These are phyloP conservation scores for Anthophora plumipes DNA, from an alignment of 2,888 invertebrate species.

Conservation along the genomic window DNA sequence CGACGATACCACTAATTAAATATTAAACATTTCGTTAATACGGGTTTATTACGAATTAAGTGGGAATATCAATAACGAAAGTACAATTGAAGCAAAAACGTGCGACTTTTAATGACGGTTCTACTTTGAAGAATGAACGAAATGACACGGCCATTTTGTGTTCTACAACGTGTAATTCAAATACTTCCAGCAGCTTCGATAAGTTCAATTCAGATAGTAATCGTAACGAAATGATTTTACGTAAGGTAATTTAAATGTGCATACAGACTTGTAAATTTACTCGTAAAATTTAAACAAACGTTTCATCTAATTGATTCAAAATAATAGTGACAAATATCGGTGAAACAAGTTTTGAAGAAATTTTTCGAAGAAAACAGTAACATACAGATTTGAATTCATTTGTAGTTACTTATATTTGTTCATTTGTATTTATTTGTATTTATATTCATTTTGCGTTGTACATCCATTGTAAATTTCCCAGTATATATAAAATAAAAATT, in stretches of 20 bases:
- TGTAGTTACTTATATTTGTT: no score
- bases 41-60: conserved; percentile 1
- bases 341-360: background rate
- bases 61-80: conserved; percentile 20
- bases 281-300: background rate
- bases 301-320: background rate
- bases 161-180: background rate
- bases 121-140: conserved; percentile 4
- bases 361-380: background rate
- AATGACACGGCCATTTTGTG: conserved; percentile 2
- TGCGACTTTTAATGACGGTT: background rate
- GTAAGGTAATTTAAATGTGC: no score
- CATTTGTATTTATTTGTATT: no score
- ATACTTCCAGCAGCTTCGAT: background rate
- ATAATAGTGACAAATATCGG: no score
- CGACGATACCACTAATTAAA: conserved; percentile 35
- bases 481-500: no score
- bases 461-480: no score
- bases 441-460: no score
- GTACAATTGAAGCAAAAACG: conserved; percentile 18
- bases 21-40: conserved; percentile 48
- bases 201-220: background rate
- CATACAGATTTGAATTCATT: background rate
- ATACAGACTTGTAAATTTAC: no score
- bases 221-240: no score